These are phyloP conservation scores for Oppia nitens DNA, from an alignment of 1,140 invertebrate genomes.

Conservation along the genomic window DNA sequence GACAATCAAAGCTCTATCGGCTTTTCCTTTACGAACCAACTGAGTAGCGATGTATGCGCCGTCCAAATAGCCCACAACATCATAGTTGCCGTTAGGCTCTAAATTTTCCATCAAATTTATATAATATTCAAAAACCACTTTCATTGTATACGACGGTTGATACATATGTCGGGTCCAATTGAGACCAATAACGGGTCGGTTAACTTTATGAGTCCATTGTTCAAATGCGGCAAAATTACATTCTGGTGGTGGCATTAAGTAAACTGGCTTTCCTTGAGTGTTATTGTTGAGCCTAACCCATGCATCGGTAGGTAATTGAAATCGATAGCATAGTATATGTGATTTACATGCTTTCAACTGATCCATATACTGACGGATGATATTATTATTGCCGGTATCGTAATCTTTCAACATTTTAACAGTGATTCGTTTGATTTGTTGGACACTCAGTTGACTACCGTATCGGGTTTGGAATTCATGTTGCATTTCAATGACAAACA, in stretches of 20 bases:
- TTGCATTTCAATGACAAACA: conserved; percentile 96
- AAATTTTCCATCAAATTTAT: too few relatives aligned
- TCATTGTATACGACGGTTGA: too few relatives aligned
- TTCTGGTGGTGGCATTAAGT: conserved; percentile 79
- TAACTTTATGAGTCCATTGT: conserved; percentile 39
- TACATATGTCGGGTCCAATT: too few relatives aligned
- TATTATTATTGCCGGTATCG: conserved; percentile 20
- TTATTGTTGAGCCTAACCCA: conserved; percentile 32
- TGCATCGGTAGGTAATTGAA: conserved; percentile 33
- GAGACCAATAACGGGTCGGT: conserved; percentile 4
- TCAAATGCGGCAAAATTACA: conserved; percentile 53
- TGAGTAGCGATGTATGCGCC: too few relatives aligned
- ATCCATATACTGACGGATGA: too few relatives aligned
- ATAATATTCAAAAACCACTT: too few relatives aligned
- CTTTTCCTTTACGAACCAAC: too few relatives aligned
- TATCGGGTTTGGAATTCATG: conserved; percentile 14
- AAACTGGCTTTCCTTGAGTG: conserved; percentile 36
- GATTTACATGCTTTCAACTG: too few relatives aligned
- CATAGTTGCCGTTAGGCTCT: too few relatives aligned
- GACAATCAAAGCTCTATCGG: too few relatives aligned
- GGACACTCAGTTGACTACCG: conserved; percentile 1
- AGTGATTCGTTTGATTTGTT: conserved; percentile 13
- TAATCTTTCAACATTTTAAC: conserved; percentile 7
- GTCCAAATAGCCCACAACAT: too few relatives aligned
- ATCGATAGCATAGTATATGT: conserved; percentile 38